Evolutionary conservation across 1,140 invertebrate genomes (phyloP).

Genomic region (Stegodyphus mimosarum): DNA sequence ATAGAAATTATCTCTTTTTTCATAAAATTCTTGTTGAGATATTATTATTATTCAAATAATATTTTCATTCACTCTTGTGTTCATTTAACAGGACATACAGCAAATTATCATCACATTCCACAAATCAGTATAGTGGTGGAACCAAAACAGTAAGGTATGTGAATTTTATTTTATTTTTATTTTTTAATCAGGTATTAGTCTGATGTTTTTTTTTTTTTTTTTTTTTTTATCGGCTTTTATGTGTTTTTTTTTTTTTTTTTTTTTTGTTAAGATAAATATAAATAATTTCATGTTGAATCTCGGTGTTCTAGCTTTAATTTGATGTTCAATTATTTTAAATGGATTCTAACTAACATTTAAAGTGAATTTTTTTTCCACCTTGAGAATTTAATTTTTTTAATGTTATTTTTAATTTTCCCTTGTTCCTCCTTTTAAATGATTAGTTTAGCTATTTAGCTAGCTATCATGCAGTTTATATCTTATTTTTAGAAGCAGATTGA

Average conservation of each 20-base stretch:
- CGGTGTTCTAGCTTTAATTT: too few species aligned
- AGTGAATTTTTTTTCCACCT: too few species aligned
- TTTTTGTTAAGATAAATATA: not conserved
- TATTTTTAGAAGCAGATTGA: too few species aligned
- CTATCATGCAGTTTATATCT: too few species aligned
- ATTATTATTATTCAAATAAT: conserved; percentile 30
- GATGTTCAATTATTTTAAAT: too few species aligned
- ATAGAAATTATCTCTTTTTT: too few species aligned
- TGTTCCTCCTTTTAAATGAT: too few species aligned
- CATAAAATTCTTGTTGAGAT: not conserved
- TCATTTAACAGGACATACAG: conserved; percentile 76
- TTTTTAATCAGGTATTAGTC: not conserved
- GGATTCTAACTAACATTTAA: too few species aligned
- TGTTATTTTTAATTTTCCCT: too few species aligned
- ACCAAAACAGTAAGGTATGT: conserved; percentile 84
- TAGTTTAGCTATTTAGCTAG: too few species aligned
- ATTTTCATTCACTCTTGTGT: conserved; percentile 65
- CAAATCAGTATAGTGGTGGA: conserved; percentile 84
- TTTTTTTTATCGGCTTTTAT: not conserved
- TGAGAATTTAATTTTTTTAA: too few species aligned
- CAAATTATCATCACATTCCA: conserved; percentile 77
- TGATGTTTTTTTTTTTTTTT: not conserved
- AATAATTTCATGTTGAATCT: too few species aligned
- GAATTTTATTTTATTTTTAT: not conserved
- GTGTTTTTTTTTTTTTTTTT: not conserved